phyloP scores from a whole-genome alignment of 1,140 invertebrate genomes.

The Brachystomella parvula region DNA sequence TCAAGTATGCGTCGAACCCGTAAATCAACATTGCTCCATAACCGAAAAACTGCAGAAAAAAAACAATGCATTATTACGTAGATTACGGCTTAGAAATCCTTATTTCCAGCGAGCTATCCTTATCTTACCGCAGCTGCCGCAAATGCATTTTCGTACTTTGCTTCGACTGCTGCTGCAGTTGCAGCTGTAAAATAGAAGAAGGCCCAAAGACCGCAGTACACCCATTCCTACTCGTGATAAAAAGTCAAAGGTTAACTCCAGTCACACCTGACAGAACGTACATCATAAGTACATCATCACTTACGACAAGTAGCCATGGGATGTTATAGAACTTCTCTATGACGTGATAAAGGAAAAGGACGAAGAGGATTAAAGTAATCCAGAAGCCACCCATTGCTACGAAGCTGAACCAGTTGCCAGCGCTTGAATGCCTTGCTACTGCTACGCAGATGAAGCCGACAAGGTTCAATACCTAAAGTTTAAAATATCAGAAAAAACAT shows the following conservation, averaged over 20 bases:
- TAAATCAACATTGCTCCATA: conserved; percentile 67
- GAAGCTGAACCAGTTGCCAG: conserved; percentile 64
- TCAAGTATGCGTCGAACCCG: conserved; percentile 65
- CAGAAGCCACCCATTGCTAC: conserved; percentile 78
- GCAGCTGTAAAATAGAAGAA: conserved; percentile 63
- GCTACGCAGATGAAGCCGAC: conserved; percentile 75
- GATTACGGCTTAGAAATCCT: conserved; percentile 9
- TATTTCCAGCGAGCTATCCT: too few species aligned
- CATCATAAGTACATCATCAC: too few species aligned
- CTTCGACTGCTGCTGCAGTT: conserved; percentile 52
- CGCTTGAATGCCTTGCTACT: conserved; percentile 50
- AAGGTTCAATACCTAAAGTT: conserved; percentile 60
- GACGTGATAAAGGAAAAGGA: conserved; percentile 75
- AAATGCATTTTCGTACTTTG: conserved; percentile 46
- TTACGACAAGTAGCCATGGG: conserved; percentile 77
- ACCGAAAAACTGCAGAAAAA: conserved; percentile 65
- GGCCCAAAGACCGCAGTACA: conserved; percentile 62
- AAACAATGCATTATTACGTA: conserved; percentile 26
- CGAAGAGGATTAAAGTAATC: conserved; percentile 68
- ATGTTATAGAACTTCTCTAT: conserved; percentile 75
- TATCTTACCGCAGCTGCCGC: conserved; percentile 59
- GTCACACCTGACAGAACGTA: too few species aligned
- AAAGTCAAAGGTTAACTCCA: too few species aligned
- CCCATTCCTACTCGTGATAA: conserved; percentile 52
- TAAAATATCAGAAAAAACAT: conserved; percentile 10